Conservation (phyloP, 2,888 invertebrate species). For the Luffia ferchaultella region DNA sequence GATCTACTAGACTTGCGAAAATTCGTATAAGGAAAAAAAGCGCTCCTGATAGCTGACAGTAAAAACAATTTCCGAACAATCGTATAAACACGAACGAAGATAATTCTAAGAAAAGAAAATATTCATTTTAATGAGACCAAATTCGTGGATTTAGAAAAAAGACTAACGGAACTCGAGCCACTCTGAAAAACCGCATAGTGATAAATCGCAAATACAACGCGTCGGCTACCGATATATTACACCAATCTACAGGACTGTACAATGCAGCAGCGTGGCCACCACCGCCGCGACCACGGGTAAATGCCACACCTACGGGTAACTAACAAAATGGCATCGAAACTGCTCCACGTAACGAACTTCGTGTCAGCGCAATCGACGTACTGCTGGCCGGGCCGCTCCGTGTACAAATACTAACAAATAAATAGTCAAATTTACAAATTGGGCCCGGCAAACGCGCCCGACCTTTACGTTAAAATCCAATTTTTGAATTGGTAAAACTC, state of each 20-base stretch:
- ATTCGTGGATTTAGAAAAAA: conserved; percentile 19
- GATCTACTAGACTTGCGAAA: conserved; percentile 29
- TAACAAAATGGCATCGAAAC: conserved; percentile 61
- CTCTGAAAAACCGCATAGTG: conserved; percentile 50
- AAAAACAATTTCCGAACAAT: conserved; percentile 15
- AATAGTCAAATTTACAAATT: not conserved
- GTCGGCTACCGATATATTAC: conserved; percentile 20
- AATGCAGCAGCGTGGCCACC: no score
- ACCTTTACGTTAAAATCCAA: not conserved
- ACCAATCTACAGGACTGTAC: conserved; percentile 41
- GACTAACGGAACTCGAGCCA: conserved; percentile 62
- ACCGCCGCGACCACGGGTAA: not conserved
- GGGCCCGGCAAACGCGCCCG: not conserved
- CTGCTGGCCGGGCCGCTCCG: not conserved
- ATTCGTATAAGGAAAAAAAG: conserved; percentile 44
- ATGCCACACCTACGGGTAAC: conserved; percentile 57
- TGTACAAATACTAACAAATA: conserved; percentile 1
- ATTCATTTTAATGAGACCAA: not conserved
- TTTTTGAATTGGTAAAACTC: conserved; percentile 3
- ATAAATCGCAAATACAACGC: conserved; percentile 36
- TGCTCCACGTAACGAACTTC: no score
- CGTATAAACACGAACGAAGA: not conserved
- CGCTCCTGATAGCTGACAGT: conserved; percentile 23
- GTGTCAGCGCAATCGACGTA: not conserved
- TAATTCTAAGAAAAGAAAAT: no score